A percentile compares a stretch with the other conserved stretches of the same genome.
phyloP scores from a whole-genome alignment of 1,140 invertebrate genomes.

The Leptopilina boulardi region DNA sequence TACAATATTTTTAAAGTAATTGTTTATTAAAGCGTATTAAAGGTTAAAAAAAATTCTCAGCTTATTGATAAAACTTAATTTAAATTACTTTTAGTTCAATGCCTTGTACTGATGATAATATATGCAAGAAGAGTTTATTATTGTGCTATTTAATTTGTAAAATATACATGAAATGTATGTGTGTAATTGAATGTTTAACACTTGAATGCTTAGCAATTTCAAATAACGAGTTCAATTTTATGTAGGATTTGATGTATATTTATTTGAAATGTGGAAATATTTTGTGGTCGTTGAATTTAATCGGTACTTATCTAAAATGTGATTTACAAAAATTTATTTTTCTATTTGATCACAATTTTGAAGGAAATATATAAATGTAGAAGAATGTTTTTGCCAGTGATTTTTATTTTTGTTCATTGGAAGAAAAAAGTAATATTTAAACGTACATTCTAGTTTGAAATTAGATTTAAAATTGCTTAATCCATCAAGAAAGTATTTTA shows the following conservation, averaged over 20 bases:
- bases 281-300: no score
- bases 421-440: background rate
- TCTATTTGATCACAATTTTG: no score
- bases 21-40: slow-evolving; percentile 1
- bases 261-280: no score
- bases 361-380: no score
- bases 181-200: no score
- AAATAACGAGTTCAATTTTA: no score
- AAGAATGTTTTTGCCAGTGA: no score
- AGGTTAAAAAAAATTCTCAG: background rate
- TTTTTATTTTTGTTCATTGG: no score
- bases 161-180: background rate
- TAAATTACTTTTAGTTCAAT: slow-evolving; percentile 8
- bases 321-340: no score
- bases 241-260: no score
- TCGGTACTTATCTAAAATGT: no score
- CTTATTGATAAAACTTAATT: background rate
- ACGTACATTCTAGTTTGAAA: background rate
- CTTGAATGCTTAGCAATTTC: no score
- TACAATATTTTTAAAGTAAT: slow-evolving; percentile 11
- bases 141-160: background rate
- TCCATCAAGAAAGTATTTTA: background rate
- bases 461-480: slow-evolving; percentile 19
- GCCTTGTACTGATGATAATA: background rate
- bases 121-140: background rate